Evolutionary conservation across 2,888 invertebrate genomes (phyloP).

Genomic region (Tyria jacobaeae): DNA sequence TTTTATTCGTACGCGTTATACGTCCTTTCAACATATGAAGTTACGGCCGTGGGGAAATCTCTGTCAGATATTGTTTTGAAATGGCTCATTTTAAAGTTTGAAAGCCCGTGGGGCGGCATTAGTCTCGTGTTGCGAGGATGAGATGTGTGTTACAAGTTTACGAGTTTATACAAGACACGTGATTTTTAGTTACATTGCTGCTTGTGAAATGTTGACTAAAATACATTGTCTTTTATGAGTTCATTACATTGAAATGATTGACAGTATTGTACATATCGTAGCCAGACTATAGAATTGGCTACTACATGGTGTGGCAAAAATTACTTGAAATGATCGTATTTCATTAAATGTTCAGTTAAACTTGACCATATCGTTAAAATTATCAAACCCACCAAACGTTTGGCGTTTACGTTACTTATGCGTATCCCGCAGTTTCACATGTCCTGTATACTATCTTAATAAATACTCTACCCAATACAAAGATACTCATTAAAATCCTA

Average conservation of each 20-base stretch:
- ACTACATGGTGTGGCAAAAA: no score
- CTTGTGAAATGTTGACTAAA: constrained; percentile 5
- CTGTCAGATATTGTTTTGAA: constrained; percentile 79
- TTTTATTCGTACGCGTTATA: constrained; percentile 34
- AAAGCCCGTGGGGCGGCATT: constrained; percentile 51
- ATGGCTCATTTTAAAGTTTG: constrained; percentile 76
- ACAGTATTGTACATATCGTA: background rate
- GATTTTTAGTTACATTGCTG: constrained; percentile 27
- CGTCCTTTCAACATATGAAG: constrained; percentile 49
- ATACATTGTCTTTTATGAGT: background rate
- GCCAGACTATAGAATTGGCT: no score
- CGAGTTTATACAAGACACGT: constrained; percentile 17
- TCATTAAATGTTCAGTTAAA: no score
- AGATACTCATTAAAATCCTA: no score
- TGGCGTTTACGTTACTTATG: no score
- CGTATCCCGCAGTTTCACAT: no score
- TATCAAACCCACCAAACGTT: no score
- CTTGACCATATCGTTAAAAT: no score
- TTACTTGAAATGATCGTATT: no score
- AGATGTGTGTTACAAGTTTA: constrained; percentile 40
- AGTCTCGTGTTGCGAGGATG: constrained; percentile 47
- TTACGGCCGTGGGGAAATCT: constrained; percentile 74
- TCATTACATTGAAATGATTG: background rate
- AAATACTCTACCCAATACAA: no score
- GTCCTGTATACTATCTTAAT: no score